These are phyloP conservation scores for Cheiracanthium punctorium DNA, from an alignment of 2,888 invertebrate genomes.

Conservation along the genomic window DNA sequence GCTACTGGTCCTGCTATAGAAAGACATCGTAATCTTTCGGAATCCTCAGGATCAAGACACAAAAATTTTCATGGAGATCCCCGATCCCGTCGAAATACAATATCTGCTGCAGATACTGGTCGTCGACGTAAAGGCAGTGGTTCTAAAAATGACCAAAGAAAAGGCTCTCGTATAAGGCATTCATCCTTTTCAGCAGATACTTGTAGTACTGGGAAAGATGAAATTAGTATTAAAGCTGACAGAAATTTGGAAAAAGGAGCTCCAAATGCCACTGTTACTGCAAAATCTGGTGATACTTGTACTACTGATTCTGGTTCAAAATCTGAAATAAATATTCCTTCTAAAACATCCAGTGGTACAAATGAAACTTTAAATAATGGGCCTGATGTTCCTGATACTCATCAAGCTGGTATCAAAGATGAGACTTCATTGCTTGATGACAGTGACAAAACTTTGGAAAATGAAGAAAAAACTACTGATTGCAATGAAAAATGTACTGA, in stretches of 20 bases:
- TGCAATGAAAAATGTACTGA: neutral
- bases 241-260: neutral
- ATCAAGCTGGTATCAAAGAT: neutral
- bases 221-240: neutral
- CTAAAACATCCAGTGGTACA: neutral
- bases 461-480: neutral
- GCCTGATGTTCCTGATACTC: neutral
- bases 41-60: slow-evolving; percentile 59
- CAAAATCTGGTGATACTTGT: slow-evolving; percentile 3
- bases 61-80: slow-evolving; percentile 37
- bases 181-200: neutral
- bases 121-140: slow-evolving; percentile 48
- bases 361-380: neutral
- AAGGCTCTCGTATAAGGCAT: slow-evolving; percentile 19
- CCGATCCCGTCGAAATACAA: slow-evolving; percentile 60
- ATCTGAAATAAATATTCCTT: neutral
- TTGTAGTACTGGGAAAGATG: neutral
- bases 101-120: slow-evolving; percentile 55
- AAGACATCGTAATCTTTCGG: slow-evolving; percentile 64
- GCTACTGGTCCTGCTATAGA: slow-evolving; percentile 64
- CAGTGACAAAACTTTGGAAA: neutral
- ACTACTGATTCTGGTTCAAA: neutral
- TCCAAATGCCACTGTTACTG: slow-evolving; percentile 6
- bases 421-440: neutral
- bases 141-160: slow-evolving; percentile 47